phyloP scores from a whole-genome alignment of 2,797 vertebrate species.

The Darevskia nairensis region DNA sequence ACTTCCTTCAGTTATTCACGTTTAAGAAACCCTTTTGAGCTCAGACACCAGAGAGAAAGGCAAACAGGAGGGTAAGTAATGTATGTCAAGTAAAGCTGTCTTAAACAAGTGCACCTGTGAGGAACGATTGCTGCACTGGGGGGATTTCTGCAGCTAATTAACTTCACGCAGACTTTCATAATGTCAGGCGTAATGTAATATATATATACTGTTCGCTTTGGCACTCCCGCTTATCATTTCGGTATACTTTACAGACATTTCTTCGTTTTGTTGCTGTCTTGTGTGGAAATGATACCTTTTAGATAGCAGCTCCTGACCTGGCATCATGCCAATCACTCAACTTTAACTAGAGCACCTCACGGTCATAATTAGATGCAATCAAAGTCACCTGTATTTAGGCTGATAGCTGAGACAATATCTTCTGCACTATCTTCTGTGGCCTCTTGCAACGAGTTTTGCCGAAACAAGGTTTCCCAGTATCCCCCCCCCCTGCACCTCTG shows the following conservation, averaged over 20 bases:
- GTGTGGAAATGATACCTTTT: constrained; percentile 53
- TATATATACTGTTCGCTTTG: constrained; percentile 55
- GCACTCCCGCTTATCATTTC: constrained; percentile 49
- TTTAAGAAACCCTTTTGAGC: constrained; percentile 14
- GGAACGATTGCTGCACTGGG: constrained; percentile 41
- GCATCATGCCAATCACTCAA: constrained; percentile 51
- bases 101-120: constrained; percentile 55
- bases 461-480: background rate
- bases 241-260: constrained; percentile 50
- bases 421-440: constrained; percentile 59
- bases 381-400: constrained; percentile 59
- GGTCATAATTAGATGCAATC: constrained; percentile 68
- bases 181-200: constrained; percentile 67
- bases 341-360: constrained; percentile 10
- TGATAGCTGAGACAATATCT: constrained; percentile 3
- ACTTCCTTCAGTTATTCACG: constrained; percentile 16
- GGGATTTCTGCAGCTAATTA: constrained; percentile 62
- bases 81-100: constrained; percentile 45
- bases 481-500: too few relatives aligned
- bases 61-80: constrained; percentile 43
- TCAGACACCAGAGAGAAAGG: constrained; percentile 32
- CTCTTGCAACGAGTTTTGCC: constrained; percentile 45
- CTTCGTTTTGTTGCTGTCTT: constrained; percentile 50
- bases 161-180: constrained; percentile 55
- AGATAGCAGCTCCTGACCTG: constrained; percentile 50